Conservation (phyloP, 2,113 vertebrate species). For the Xenopus borealis region DNA sequence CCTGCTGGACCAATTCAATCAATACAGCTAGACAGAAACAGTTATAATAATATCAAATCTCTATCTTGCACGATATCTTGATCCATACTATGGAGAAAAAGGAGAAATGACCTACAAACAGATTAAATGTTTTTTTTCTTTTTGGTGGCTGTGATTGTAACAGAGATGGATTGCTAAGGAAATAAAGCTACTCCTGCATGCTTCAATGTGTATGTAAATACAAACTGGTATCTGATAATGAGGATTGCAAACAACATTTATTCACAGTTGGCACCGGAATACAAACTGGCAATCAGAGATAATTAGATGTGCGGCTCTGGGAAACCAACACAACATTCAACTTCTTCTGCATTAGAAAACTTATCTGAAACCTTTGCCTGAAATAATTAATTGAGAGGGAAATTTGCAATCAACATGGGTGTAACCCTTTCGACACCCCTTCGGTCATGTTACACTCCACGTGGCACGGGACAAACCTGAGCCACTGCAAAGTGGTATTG, state of each 20-base stretch:
- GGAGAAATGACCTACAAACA: slow-evolving; percentile 8
- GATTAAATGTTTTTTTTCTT: not conserved
- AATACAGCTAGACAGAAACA: slow-evolving; percentile 46
- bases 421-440: too few species aligned
- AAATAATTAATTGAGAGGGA: too few species aligned
- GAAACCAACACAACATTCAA: not conserved
- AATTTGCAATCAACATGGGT: too few species aligned
- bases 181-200: not conserved
- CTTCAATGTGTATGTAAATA: not conserved
- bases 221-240: slow-evolving; percentile 4
- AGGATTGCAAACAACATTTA: slow-evolving; percentile 21
- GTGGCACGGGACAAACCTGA: too few species aligned
- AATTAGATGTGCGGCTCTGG: not conserved
- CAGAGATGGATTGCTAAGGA: not conserved
- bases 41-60: not conserved
- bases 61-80: not conserved
- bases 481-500: too few species aligned
- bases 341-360: too few species aligned
- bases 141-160: too few species aligned
- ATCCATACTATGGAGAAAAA: not conserved
- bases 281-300: not conserved
- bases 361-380: too few species aligned
- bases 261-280: slow-evolving; percentile 8
- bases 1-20: slow-evolving; percentile 9
- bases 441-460: too few species aligned